Conservation (phyloP, 2,888 invertebrate genomes). For the Enoplolaimus lenunculus region DNA sequence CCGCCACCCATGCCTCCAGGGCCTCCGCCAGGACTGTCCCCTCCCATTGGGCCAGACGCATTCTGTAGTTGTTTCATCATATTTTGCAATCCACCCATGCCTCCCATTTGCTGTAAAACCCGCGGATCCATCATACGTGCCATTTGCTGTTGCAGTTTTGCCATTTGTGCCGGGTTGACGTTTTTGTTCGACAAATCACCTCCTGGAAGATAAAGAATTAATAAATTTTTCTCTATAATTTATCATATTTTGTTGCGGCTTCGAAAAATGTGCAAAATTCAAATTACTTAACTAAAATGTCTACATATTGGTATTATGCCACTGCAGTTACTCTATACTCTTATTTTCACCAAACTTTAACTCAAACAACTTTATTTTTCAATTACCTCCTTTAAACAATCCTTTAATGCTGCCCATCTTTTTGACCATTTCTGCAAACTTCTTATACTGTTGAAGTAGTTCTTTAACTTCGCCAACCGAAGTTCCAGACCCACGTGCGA, state of each 20-base stretch:
- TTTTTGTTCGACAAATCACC: slow-evolving; percentile 91
- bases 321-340: too few relatives aligned
- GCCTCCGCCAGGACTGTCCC: slow-evolving; percentile 11
- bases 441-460: slow-evolving; percentile 89
- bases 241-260: too few relatives aligned
- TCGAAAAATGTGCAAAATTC: too few relatives aligned
- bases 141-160: slow-evolving; percentile 97
- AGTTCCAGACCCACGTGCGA: slow-evolving; percentile 58
- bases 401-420: slow-evolving; percentile 99
- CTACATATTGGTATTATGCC: too few relatives aligned
- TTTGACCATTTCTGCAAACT: slow-evolving; percentile 97
- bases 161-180: slow-evolving; percentile 95
- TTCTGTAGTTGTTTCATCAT: slow-evolving; percentile 85
- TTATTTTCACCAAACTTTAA: too few relatives aligned
- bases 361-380: too few relatives aligned
- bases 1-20: slow-evolving; percentile 18
- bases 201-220: too few relatives aligned
- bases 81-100: slow-evolving; percentile 77
- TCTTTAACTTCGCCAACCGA: slow-evolving; percentile 59
- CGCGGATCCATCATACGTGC: slow-evolving; percentile 99
- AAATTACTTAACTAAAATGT: too few relatives aligned
- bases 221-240: too few relatives aligned
- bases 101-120: slow-evolving; percentile 78
- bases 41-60: slow-evolving; percentile 38
- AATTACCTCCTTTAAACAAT: slow-evolving; percentile 74